Evolutionary conservation across 1,140 invertebrate species (phyloP), one percentile per base, ranked within the genome.

Genomic region (Drosophila murphyi): DNA sequence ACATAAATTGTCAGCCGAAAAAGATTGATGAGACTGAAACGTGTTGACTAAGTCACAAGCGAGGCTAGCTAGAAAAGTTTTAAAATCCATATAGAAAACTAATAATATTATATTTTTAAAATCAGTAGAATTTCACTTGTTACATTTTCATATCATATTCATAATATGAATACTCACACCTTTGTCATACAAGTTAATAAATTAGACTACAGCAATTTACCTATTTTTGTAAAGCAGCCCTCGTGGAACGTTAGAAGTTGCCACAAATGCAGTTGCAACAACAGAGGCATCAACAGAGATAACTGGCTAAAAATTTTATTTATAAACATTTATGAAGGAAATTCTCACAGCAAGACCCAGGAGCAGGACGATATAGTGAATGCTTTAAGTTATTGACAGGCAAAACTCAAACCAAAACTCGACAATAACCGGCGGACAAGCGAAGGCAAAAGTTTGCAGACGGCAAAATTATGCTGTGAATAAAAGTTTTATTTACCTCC

Each of bases 261-360:
- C 72, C 51, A 43, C 55, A 70, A 70, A 70, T 43, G 28, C 51
- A 73, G 64, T 54, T 70, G 65, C 65, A 74, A 57, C 59, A 69
- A 34, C 32, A 39, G 20, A 28, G 31, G 20, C 54, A 64, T 3
- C 61, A 72, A 43, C 39, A 68, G 61, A 56, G 59, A 64, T 71
- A 75, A 71, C 72, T 63, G 70, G 64, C 76, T 72, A 73, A 80
- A 87, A 87, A 88, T 89, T 87, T 80, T 83, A 87, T 87, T 83
- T 88, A 79, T 80, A 89, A 87, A 83, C 83, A 88, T 87, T 87
- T 87, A 88, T 88, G 72, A 87, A 88, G 70, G 61, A 72, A 80
- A 77, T 88, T 87, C 76, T 76, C 48, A 35, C 56, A 68, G 62
- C 48, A 69, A 48, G 20, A 34, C 63, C 63, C 34, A 10, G n/a